A percentile compares a stretch with the other conserved stretches of the same genome.
Evolutionary conservation across 2,888 invertebrate genomes (phyloP).

Genomic region (Cheilosia impressa): DNA sequence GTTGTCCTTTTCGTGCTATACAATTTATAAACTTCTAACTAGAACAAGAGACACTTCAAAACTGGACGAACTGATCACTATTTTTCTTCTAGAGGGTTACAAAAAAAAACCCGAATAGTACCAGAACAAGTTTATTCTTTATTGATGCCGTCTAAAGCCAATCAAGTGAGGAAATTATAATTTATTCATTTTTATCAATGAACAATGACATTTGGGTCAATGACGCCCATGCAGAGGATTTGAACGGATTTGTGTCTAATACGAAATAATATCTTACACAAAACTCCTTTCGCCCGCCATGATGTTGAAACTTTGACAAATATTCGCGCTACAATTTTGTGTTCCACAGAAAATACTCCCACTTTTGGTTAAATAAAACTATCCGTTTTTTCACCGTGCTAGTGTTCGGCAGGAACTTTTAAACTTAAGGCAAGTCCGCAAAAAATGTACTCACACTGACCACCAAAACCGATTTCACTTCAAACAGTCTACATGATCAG

Average conservation of each 20-base stretch:
- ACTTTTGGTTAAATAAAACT: background rate
- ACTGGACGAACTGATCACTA: background rate
- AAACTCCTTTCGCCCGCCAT: background rate
- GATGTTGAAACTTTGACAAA: background rate
- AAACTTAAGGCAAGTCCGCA: background rate
- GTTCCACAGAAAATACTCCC: too few species aligned
- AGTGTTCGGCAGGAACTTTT: background rate
- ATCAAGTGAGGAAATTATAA: background rate
- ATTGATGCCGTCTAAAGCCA: background rate
- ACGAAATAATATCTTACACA: background rate
- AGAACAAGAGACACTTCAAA: background rate
- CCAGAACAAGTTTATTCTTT: background rate
- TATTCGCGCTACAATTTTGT: background rate
- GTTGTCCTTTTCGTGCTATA: background rate
- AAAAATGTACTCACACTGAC: background rate
- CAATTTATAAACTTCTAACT: background rate
- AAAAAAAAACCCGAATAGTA: background rate
- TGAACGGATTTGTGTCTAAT: background rate
- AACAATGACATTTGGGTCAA: background rate
- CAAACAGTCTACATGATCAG: slow-evolving; percentile 15
- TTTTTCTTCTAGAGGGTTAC: background rate
- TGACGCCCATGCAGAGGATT: background rate
- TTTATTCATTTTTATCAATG: background rate
- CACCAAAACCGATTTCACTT: background rate
- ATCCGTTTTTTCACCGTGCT: background rate